A percentile compares a stretch with the other conserved stretches of the same genome.
Evolutionary conservation across 2,113 vertebrate genomes (phyloP).

Genomic region (Pteropus alecto): DNA sequence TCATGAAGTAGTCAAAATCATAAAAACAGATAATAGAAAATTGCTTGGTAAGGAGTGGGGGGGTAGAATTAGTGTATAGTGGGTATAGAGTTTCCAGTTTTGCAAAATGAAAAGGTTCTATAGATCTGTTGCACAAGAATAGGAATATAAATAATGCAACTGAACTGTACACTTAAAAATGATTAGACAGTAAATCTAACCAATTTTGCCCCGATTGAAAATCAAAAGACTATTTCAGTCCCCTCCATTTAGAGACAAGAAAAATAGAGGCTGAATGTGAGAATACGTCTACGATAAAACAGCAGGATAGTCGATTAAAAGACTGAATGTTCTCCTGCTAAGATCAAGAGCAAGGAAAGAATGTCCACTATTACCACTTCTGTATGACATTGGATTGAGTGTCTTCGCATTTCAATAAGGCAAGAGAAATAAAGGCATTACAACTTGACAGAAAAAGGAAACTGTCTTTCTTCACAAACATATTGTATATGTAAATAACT

Average conservation of each 20-base stretch:
- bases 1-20: background rate
- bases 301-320: background rate
- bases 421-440: background rate
- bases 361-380: background rate
- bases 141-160: background rate
- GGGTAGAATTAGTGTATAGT: background rate
- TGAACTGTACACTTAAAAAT: background rate
- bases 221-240: background rate
- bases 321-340: background rate
- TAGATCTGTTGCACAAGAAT: background rate
- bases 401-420: background rate
- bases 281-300: background rate
- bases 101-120: background rate
- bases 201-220: background rate
- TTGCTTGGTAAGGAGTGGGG: background rate
- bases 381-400: background rate
- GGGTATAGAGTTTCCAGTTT: background rate
- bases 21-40: background rate
- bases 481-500: background rate
- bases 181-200: background rate
- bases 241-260: background rate
- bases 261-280: background rate
- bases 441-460: background rate
- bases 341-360: background rate
- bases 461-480: background rate